These are phyloP conservation scores for Poeciliopsis presidionis DNA, from an alignment of 2,797 vertebrate species.

Conservation along the genomic window DNA sequence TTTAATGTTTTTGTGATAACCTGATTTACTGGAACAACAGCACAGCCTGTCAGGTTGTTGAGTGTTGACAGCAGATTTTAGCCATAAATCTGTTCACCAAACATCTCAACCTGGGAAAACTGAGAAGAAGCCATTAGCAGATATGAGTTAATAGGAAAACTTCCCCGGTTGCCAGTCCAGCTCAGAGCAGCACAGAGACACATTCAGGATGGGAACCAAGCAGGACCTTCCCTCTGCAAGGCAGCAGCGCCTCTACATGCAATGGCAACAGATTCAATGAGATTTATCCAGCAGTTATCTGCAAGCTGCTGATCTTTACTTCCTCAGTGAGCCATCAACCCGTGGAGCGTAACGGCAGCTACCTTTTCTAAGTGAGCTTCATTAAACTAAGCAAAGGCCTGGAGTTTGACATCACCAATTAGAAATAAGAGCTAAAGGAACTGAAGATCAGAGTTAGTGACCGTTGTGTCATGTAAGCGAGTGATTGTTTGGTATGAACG, in stretches of 20 bases:
- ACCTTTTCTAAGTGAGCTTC: neutral
- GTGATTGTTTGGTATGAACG: neutral
- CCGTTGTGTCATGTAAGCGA: neutral
- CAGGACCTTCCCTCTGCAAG: neutral
- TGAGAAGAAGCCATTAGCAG: neutral
- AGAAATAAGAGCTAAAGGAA: neutral
- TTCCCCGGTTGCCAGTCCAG: neutral
- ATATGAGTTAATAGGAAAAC: neutral
- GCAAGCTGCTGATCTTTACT: neutral
- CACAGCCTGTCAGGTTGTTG: neutral
- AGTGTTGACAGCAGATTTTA: neutral
- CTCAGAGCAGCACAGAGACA: neutral
- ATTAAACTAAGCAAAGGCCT: neutral
- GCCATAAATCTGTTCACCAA: neutral
- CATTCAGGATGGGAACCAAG: neutral
- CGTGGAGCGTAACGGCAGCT: no score
- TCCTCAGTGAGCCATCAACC: no score
- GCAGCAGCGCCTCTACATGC: neutral
- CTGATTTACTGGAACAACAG: neutral
- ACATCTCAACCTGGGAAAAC: neutral
- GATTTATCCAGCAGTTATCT: neutral
- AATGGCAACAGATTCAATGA: neutral
- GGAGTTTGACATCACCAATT: neutral
- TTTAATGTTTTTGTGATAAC: neutral
- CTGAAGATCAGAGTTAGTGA: neutral